Base-by-base conservation (phyloP, 2,888 invertebrate genomes). In the Cecidostiba fungosa region DNA sequence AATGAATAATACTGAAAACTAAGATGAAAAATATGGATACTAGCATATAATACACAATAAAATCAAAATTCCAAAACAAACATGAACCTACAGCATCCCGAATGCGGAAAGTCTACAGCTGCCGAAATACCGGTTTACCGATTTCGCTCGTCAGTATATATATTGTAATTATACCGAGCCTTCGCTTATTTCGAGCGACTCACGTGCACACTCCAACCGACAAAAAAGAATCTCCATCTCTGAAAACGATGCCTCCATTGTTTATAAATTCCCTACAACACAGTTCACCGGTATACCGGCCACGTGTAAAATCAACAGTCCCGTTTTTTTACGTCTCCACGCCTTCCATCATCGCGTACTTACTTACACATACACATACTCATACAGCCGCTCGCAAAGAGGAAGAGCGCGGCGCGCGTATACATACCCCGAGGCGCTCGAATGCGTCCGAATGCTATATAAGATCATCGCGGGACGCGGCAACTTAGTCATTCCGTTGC, bases 401-500 rank as follows among this genome's bases (percentile, higher is more conserved):
- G 79, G 78, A 77, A 77, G 82, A 72, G 47, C 62, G 23, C 70
- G 23, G 23, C 23, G 19, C 23, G 29, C 10, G 10, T 43, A 29
- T 23, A n/a, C 16, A 77, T 47, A 26, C 69, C 76, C 26, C 83
- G 70, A 16, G 54, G 50, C 66, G 50, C 47, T 54, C 72, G 66
- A 50, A 77, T 85, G 74, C 82, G 78, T 78, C 73, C 82, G 82
- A 54, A 76, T 69, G 77, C 91, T 92, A 92, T 92, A 92, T 92
- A 92, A 92, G 92, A 90, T 91, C 90, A 90, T 88, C 89, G 89
- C 62, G 84, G 73, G 77, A 87, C 87, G 87, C 86, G 88, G 86
- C 88, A 87, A 90, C 88, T 91, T 91, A 92, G 92, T 92, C 91
- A 92, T 90, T 92, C 92, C 87, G 86, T 88, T 81, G 86, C 87